Base-by-base conservation (phyloP, 2,797 vertebrate species). In the Cyclopterus lumpus region DNA sequence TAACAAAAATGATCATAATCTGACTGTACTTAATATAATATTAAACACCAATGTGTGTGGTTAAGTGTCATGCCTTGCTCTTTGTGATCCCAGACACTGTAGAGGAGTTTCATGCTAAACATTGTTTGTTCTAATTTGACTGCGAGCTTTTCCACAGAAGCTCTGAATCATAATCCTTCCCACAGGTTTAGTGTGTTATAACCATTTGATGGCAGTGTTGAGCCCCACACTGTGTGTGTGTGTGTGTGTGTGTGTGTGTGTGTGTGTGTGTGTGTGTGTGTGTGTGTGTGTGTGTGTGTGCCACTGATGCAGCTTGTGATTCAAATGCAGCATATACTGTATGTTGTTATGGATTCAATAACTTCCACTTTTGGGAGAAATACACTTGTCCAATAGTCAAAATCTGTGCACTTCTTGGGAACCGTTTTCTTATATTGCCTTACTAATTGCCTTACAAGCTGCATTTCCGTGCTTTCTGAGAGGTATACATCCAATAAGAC, bases 121-220 rank as follows among this genome's bases (percentile, higher is more conserved):
- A 53, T 30, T 46, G 1, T 40, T 40, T 20, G 5, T 38, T 54
- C 4, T 8, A 12, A 8, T 59, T 32, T 60, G 6, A 62, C 5
- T 7, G 3, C 12, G 42, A 1, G 6, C 59, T 67, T 36, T 28
- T 55, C 8, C 36, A 16, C n/a, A 16, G 9, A 8, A 42, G 12
- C 11, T 38, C 2, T 38, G 15, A 3, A 3, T 69, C 36, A 64
- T 62, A 53, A 46, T 24, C 53, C 6, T 36, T 75, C 12, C n/a
- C 28, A 54, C 59, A 3, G 36, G 30, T 74, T 82, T 67, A 79
- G 30, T 84, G 72, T 67, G 8, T 32, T 34, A 1, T 32, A 63
- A 77, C 90, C 93, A 93, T 88, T 67, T 66, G 93, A 88, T 93
- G 91, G 93, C 92, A 93, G 90, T 92, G 79, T 93, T 91, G 90